Percentiles rank a stretch among this genome's conserved stretches.
Conservation (phyloP, 2,113 vertebrate species). For the Prochilodus magdalenae region DNA sequence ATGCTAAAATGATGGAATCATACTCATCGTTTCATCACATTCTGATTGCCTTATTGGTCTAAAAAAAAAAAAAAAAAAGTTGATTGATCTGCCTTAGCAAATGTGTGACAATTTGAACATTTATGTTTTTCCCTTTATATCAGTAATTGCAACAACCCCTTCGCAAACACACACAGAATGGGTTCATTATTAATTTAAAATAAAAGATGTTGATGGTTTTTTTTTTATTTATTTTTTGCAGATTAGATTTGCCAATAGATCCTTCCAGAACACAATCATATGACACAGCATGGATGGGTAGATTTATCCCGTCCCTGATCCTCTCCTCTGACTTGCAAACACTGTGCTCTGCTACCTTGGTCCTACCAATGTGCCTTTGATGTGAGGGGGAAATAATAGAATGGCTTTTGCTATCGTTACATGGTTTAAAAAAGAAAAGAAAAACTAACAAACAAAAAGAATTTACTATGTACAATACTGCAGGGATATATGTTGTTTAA, state of each 20-base stretch:
- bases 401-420: constrained; percentile 65
- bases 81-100: constrained; percentile 87
- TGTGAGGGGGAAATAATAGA: constrained; percentile 61
- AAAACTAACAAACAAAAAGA: constrained; percentile 29
- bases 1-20: constrained; percentile 84
- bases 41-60: constrained; percentile 90
- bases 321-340: constrained; percentile 52
- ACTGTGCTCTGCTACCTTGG: constrained; percentile 65
- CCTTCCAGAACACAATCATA: constrained; percentile 35
- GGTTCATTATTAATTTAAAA: constrained; percentile 79
- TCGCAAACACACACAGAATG: constrained; percentile 87
- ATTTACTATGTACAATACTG: constrained; percentile 56
- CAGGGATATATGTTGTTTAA: constrained; percentile 74
- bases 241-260: constrained; percentile 21
- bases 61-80: constrained; percentile 61
- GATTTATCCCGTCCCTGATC: not conserved
- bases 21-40: constrained; percentile 92
- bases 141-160: too few species aligned
- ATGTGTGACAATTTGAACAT: constrained; percentile 89
- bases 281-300: not conserved
- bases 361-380: constrained; percentile 83
- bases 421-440: constrained; percentile 2
- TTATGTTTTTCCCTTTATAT: constrained; percentile 31
- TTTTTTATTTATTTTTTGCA: constrained; percentile 43
- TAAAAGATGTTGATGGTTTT: too few species aligned